Evolutionary conservation across 2,797 vertebrate genomes (phyloP).

Genomic region (Coilia nasus): DNA sequence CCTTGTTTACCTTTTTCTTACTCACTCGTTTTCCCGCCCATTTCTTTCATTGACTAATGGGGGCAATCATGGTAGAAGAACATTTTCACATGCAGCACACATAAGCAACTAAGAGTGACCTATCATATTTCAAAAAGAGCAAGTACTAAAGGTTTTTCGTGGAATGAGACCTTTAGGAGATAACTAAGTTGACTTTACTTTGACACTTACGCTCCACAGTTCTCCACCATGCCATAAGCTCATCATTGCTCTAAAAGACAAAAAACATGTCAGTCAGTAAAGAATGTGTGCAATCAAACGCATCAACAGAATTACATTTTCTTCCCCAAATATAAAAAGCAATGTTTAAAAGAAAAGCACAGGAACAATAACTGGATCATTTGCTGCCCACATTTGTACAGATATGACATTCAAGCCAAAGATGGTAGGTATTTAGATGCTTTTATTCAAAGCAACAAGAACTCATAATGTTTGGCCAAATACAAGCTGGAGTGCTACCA

Average conservation of each 20-base stretch:
- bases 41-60: no score
- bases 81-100: no score
- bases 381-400: neutral
- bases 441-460: no score
- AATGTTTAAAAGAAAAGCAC: neutral
- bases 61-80: no score
- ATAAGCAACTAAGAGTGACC: no score
- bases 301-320: neutral
- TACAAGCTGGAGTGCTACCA: no score
- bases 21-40: no score
- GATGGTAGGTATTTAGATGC: neutral
- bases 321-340: neutral
- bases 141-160: no score
- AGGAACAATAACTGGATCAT: neutral
- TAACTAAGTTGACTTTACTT: neutral
- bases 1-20: no score
- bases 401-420: neutral
- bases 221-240: constrained; percentile 30
- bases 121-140: no score
- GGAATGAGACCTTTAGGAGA: no score
- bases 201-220: constrained; percentile 41
- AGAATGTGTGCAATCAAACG: neutral
- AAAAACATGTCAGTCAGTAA: neutral
- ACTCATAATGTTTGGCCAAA: no score
- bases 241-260: neutral